These are phyloP conservation scores for Leptoteleia sp. DNA, from an alignment of 1,140 invertebrate genomes.

Conservation along the genomic window DNA sequence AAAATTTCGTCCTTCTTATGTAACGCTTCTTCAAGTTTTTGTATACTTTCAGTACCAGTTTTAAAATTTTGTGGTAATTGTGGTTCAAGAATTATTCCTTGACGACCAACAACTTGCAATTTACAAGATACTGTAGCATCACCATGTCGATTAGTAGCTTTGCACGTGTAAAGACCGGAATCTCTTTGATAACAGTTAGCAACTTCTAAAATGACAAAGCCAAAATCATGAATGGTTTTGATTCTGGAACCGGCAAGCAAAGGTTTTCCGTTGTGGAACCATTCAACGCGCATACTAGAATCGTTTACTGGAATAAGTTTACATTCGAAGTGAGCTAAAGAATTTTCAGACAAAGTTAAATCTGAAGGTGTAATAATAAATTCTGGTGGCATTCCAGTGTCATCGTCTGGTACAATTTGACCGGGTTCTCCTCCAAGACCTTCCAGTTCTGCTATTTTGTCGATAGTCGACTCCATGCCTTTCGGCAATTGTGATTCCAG, in stretches of 20 bases:
- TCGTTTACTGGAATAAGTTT: conserved; percentile 94
- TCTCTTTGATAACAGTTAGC: conserved; percentile 93
- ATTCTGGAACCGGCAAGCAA: conserved; percentile 92
- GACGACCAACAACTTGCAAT: conserved; percentile 90
- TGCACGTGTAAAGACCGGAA: conserved; percentile 94
- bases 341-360: conserved; percentile 92
- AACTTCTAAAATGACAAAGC: conserved; percentile 95
- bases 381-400: conserved; percentile 94
- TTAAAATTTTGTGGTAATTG: conserved; percentile 84
- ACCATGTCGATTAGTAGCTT: conserved; percentile 94
- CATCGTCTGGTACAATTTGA: conserved; percentile 86
- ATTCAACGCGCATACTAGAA: conserved; percentile 95
- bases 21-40: too few species aligned
- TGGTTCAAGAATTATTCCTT: conserved; percentile 94
- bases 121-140: conserved; percentile 93
- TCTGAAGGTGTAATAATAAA: conserved; percentile 94
- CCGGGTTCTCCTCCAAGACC: conserved; percentile 87
- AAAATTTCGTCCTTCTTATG: too few species aligned
- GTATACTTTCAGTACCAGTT: too few species aligned
- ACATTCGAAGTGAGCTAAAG: conserved; percentile 95
- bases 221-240: conserved; percentile 96
- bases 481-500: conserved; percentile 94
- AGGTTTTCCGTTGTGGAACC: conserved; percentile 97
- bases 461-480: conserved; percentile 95
- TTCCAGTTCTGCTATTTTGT: conserved; percentile 96